Evolutionary conservation across 2,113 vertebrate species (phyloP).

Genomic region (Prionailurus viverrinus): DNA sequence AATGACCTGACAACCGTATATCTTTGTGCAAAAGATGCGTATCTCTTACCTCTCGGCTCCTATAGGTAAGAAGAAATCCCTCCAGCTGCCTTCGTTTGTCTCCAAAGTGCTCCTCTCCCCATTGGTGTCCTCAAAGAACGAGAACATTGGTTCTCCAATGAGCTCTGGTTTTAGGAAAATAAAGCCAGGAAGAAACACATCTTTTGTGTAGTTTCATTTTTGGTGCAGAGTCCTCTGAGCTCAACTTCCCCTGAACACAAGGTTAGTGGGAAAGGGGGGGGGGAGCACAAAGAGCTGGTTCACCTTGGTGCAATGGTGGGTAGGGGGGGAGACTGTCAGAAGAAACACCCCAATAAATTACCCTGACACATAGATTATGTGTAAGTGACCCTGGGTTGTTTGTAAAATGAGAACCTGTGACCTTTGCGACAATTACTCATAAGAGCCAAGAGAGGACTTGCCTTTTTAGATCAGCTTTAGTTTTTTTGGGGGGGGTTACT

Average conservation of each 20-base stretch:
- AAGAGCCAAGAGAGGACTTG: background rate
- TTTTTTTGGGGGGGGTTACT: background rate
- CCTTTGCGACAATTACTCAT: background rate
- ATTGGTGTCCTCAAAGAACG: background rate
- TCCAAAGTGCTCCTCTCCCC: background rate
- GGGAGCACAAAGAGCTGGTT: background rate
- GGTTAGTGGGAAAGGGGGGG: accelerated
- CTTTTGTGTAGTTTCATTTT: background rate
- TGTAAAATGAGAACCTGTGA: background rate
- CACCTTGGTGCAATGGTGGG: background rate
- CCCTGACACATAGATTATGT: background rate
- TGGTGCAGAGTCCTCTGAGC: background rate
- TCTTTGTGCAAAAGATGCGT: background rate
- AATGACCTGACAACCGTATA: background rate
- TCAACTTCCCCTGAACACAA: background rate
- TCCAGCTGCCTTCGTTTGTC: background rate
- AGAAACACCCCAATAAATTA: background rate
- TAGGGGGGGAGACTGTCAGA: background rate
- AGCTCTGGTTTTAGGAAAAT: background rate
- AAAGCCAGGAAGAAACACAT: background rate
- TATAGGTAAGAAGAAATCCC: background rate
- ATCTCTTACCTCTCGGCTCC: background rate
- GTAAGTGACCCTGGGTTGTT: background rate
- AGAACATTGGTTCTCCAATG: background rate
- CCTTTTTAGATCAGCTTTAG: background rate